Evolutionary conservation across 2,797 vertebrate genomes (phyloP), one percentile per base, ranked within the genome.

Genomic region (Oceanodroma leucorhoa): DNA sequence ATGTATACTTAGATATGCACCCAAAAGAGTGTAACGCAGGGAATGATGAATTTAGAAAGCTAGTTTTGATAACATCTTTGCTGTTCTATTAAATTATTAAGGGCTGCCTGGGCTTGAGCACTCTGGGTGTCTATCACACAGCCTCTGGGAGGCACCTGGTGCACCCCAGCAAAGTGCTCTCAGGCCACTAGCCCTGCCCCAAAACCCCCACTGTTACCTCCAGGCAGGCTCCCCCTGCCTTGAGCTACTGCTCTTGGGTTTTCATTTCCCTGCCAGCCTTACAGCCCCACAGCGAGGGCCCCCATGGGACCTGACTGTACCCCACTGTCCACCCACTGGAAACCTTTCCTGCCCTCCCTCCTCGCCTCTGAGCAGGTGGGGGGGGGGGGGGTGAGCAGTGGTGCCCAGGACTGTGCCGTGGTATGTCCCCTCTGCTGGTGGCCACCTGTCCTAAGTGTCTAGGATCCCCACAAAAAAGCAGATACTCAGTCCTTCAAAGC

Each of bases 271-370:
- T 3, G 8, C 4, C 21, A n/a, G 23, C 65, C 45, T 76, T 36
- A 30, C 17, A 64, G 36, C 19, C n/a, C 32, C 27, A 12, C 21
- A 21, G 16, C 0, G 0, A 55, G 46, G n/a, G 3, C 11, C 8
- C 2, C 2, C 17, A 24, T 4, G 32, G 20, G 10, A 29, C 54
- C 38, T n/a, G 46, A 32, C 36, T 10, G 14, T 27, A 45, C 32
- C 36, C 24, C 5, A 1, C 29, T 34, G 29, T 24, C n/a, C 41
- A 58, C 55, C n/a, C n/a, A 24, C 38, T 14, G 15, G 41, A 72
- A 60, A 40, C 17, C 16, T 62, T 43, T 36, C 23, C 38, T 62
- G 22, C 66, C 30, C 8, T 77, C 26, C 11, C 12, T 57, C 16
- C n/a, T 45, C 19, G 6, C 27, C 27, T 10, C 10, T 1, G 10